Evolutionary conservation across 2,888 invertebrate genomes (phyloP).

Genomic region (Himalopsyche japonica): DNA sequence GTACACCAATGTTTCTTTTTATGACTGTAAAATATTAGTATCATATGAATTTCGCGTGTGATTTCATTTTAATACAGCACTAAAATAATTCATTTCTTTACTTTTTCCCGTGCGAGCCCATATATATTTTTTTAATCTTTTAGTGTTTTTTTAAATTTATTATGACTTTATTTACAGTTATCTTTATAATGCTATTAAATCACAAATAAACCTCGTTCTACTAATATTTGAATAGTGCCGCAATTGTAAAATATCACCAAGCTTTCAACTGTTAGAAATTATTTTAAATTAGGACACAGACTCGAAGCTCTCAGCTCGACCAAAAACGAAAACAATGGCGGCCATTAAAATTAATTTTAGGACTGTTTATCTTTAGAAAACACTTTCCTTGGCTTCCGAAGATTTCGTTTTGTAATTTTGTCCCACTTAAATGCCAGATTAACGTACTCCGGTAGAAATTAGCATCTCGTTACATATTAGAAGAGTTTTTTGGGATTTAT

Average conservation of each 20-base stretch:
- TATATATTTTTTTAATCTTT: too few species aligned
- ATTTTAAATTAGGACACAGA: background rate
- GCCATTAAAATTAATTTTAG: background rate
- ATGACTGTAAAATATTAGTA: too few species aligned
- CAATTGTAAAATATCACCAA: background rate
- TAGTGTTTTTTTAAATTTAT: too few species aligned
- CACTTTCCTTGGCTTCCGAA: background rate
- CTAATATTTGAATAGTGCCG: background rate
- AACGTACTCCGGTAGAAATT: background rate
- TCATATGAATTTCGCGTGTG: too few species aligned
- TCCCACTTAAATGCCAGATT: background rate
- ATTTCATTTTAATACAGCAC: too few species aligned
- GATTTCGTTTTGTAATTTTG: background rate
- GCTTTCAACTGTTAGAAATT: background rate
- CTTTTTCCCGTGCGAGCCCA: too few species aligned
- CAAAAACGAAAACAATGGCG: background rate
- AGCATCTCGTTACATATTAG: background rate
- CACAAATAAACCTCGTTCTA: background rate
- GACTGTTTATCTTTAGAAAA: background rate
- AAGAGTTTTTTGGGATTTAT: background rate
- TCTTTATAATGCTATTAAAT: background rate
- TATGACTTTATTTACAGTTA: too few species aligned
- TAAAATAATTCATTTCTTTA: too few species aligned
- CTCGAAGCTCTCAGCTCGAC: background rate
- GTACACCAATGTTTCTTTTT: too few species aligned